Percentiles rank a stretch among this genome's conserved stretches.
phyloP scores from a whole-genome alignment of 1,140 invertebrate genomes.

The Drosophila kikkawai region DNA sequence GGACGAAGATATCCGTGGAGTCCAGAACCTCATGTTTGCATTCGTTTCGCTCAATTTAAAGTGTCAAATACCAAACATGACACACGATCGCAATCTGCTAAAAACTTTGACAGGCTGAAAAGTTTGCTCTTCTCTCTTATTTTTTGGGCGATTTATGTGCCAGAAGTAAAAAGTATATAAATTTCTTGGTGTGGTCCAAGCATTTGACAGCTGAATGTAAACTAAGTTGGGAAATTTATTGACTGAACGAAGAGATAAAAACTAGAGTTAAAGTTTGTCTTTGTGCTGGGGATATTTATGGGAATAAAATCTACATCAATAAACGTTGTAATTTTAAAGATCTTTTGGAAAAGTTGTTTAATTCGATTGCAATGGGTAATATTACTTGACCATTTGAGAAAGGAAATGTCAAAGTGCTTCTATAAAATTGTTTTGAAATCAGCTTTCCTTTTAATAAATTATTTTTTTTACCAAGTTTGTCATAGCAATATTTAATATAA shows the following conservation, averaged over 20 bases:
- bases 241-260: constrained; percentile 15
- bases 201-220: constrained; percentile 67
- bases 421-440: neutral
- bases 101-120: constrained; percentile 41
- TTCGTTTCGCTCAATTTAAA: constrained; percentile 74
- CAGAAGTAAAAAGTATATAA: constrained; percentile 72
- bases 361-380: neutral
- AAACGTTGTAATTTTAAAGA: neutral
- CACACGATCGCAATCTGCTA: constrained; percentile 66
- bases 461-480: no score
- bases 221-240: constrained; percentile 48
- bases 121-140: constrained; percentile 24
- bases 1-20: constrained; percentile 9
- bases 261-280: constrained; percentile 18
- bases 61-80: constrained; percentile 74
- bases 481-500: neutral
- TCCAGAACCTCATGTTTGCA: constrained; percentile 50
- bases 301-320: no score
- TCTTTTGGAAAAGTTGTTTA: no score
- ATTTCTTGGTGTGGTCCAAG: constrained; percentile 64
- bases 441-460: no score
- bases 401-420: neutral
- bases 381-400: neutral
- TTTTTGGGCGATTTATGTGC: constrained; percentile 58
- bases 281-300: constrained; percentile 14